phyloP scores from a whole-genome alignment of 53 echinoderm and acorn worm species.

The Henricia sp. region DNA sequence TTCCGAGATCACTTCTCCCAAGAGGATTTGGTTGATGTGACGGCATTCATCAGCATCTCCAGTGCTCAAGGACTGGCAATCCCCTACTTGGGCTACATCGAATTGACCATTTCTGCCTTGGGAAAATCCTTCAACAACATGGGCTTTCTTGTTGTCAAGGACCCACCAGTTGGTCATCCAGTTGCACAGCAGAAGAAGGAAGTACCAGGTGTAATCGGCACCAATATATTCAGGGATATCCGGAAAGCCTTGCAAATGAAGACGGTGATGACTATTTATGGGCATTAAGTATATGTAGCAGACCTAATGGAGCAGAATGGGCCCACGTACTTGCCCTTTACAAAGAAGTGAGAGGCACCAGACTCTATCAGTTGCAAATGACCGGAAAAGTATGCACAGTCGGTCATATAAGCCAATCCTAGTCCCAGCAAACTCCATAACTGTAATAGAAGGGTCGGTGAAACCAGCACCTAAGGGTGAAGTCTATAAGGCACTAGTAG shows the following conservation, averaged over 20 bases:
- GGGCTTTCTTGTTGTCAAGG: slow-evolving; percentile 78
- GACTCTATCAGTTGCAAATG: neutral
- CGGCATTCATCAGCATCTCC: slow-evolving; percentile 46
- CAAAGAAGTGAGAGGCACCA: slow-evolving; percentile 21
- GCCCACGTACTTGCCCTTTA: slow-evolving; percentile 53
- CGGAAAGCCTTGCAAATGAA: neutral
- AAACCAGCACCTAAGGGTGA: neutral
- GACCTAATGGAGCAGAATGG: slow-evolving; percentile 27
- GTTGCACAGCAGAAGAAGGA: slow-evolving; percentile 48
- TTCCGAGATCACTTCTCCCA: slow-evolving; percentile 65
- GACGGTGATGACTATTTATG: neutral
- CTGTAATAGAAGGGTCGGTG: slow-evolving; percentile 34
- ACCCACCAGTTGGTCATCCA: slow-evolving; percentile 49
- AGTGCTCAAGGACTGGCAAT: slow-evolving; percentile 65
- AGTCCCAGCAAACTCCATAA: slow-evolving; percentile 54
- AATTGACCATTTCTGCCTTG: slow-evolving; percentile 64
- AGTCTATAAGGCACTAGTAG: slow-evolving; percentile 10
- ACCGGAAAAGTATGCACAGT: slow-evolving; percentile 23
- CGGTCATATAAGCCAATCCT: slow-evolving; percentile 38
- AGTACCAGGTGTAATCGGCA: slow-evolving; percentile 73
- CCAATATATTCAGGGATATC: slow-evolving; percentile 72
- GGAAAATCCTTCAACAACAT: slow-evolving; percentile 53
- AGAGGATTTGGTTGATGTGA: slow-evolving; percentile 59
- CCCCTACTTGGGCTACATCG: slow-evolving; percentile 74
- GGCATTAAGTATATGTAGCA: no score